These are phyloP conservation scores for Tetragonula carbonaria DNA, from an alignment of 2,888 invertebrate genomes.

Conservation along the genomic window DNA sequence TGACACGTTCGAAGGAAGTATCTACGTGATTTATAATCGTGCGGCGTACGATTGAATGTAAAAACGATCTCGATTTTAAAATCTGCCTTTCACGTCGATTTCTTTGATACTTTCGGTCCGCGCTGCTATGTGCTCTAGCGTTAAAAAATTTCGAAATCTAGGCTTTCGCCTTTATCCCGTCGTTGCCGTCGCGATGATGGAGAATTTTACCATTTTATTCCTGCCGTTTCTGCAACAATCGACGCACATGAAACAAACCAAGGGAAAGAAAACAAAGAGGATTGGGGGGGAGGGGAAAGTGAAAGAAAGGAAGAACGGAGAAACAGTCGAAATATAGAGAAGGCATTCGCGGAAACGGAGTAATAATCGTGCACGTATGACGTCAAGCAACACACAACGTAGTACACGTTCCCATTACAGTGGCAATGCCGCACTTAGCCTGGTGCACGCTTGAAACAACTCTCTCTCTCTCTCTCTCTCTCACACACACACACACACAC, in stretches of 20 bases:
- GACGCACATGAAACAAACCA: background rate
- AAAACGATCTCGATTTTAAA: no score
- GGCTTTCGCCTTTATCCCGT: background rate
- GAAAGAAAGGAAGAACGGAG: background rate
- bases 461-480: slow-evolving; percentile 8
- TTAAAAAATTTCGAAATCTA: background rate
- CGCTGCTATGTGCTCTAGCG: background rate
- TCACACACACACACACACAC: background rate
- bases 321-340: background rate
- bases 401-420: slow-evolving; percentile 56
- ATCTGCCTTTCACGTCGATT: background rate
- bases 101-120: background rate
- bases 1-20: no score
- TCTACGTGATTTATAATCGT: no score
- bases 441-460: slow-evolving; percentile 50
- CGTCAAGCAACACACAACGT: slow-evolving; percentile 48
- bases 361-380: slow-evolving; percentile 55
- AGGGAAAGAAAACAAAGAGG: background rate
- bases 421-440: slow-evolving; percentile 59
- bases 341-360: slow-evolving; percentile 27
- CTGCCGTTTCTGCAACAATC: slow-evolving; percentile 6
- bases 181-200: background rate
- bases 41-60: no score
- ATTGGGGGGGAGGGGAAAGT: background rate
- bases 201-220: background rate